Evolutionary conservation across 2,888 invertebrate species (phyloP), one percentile per base, ranked within the genome.

Genomic region (Pammene aurita): DNA sequence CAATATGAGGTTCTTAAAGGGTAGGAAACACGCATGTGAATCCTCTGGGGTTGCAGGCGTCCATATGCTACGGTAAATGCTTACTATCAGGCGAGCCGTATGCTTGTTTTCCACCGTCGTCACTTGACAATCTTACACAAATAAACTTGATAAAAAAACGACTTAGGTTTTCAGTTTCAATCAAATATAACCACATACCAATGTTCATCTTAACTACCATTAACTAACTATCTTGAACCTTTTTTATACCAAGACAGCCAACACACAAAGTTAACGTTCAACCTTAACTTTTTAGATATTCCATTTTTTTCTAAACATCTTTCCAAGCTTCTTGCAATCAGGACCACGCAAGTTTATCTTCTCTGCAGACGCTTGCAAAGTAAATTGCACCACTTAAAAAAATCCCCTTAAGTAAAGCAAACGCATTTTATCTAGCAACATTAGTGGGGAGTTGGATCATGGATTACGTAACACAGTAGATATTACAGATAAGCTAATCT

Each of bases 331-430:
- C 61, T 42, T 38, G 26, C 42, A 48, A 66, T 48, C 13, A 42
- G 44, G 34, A 48, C 46, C 60, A 46, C 60, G 46, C 46, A n/a
- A 16, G 55, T 14, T 34, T 50, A 26, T 26, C 26, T 26, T 52
- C 44, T 42, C 55, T 11, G 50, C 14, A 52, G 42, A 18, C 7
- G 18, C 26, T 42, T 16, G 58, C 58, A 54, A 66, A 52, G 58
- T 57, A 66, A 66, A 57, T 50, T 66, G 56, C 65, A 42, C 41
- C 61, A 61, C 38, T 61, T 66, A 48, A 57, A 66, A 66, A n/a
- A 42, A 26, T n/a, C 58, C 38, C 42, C 41, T 66, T 34, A 52
- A 66, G 58, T 38, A 34, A 16, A n/a, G 62, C 55, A 62, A 50
- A 62, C 48, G 34, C 56, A 18, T 67, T 62, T 56, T 56, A 67